These are phyloP conservation scores for Beris chalybata DNA, from an alignment of 2,888 invertebrate species.

Conservation along the genomic window DNA sequence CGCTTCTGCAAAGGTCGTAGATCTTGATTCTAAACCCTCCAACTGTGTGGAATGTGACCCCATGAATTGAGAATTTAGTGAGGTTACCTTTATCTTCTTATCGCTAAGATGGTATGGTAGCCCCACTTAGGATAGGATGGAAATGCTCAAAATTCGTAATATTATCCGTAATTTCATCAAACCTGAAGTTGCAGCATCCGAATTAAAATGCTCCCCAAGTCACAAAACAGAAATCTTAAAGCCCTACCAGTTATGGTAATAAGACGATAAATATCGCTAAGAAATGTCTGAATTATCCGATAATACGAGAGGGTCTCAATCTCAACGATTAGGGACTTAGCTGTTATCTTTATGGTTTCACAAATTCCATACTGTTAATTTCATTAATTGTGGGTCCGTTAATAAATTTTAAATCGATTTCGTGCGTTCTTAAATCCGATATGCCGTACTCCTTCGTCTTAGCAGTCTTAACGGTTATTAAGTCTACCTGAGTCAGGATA, in stretches of 20 bases:
- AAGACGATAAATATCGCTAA: constrained; percentile 35
- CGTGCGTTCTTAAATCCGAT: neutral
- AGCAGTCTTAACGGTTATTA: neutral
- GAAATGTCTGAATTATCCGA: constrained; percentile 38
- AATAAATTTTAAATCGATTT: constrained; percentile 26
- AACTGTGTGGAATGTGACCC: too few relatives aligned
- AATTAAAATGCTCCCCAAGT: neutral
- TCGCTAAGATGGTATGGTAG: too few relatives aligned
- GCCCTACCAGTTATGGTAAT: constrained; percentile 36
- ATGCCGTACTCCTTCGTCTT: neutral
- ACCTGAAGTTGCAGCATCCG: too few relatives aligned
- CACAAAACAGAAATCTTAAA: neutral
- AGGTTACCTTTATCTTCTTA: too few relatives aligned
- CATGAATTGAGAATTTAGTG: too few relatives aligned
- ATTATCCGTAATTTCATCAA: too few relatives aligned
- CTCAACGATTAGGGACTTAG: constrained; percentile 29
- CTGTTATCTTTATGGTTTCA: constrained; percentile 39
- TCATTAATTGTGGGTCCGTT: constrained; percentile 35
- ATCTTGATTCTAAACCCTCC: too few relatives aligned
- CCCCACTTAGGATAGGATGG: too few relatives aligned
- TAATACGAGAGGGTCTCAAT: constrained; percentile 34
- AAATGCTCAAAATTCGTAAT: too few relatives aligned
- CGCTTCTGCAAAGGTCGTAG: too few relatives aligned
- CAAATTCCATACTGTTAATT: constrained; percentile 38
- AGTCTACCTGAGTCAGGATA: too few relatives aligned